Evolutionary conservation across 2,888 invertebrate genomes (phyloP).

Genomic region (Ennomos fuscantarius): DNA sequence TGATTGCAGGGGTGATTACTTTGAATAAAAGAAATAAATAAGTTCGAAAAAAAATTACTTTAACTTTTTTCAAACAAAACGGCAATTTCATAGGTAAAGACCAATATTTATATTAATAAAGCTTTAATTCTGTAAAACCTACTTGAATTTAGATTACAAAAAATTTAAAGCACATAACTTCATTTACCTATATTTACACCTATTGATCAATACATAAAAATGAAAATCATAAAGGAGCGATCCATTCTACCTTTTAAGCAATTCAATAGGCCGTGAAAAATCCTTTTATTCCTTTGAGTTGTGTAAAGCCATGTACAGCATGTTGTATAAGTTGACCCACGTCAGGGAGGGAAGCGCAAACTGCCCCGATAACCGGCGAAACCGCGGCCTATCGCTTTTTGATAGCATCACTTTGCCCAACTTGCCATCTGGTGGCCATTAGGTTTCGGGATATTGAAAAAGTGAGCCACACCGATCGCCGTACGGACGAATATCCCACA

Average conservation of each 20-base stretch:
- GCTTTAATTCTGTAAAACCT: too few relatives aligned
- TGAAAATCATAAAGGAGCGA: neutral
- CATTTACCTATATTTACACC: too few relatives aligned
- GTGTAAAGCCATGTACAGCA: constrained; percentile 65
- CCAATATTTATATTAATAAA: too few relatives aligned
- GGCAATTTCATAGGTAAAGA: too few relatives aligned
- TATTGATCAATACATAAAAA: neutral
- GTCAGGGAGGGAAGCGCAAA: constrained; percentile 74
- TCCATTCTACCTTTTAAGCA: constrained; percentile 1
- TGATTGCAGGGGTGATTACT: too few relatives aligned
- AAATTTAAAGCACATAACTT: neutral
- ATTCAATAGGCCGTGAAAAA: constrained; percentile 16
- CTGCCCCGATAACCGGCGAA: constrained; percentile 81
- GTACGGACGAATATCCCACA: constrained; percentile 48
- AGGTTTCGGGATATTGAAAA: constrained; percentile 82
- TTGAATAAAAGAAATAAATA: too few relatives aligned
- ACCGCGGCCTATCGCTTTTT: constrained; percentile 84
- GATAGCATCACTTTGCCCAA: constrained; percentile 84
- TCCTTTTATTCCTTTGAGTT: constrained; percentile 39
- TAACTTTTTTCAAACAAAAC: too few relatives aligned
- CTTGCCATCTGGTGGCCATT: constrained; percentile 84
- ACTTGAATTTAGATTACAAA: too few relatives aligned
- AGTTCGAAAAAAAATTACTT: too few relatives aligned
- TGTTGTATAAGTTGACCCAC: constrained; percentile 70
- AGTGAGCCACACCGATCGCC: constrained; percentile 68